Percentiles rank a stretch among this genome's conserved stretches.
phyloP scores from a whole-genome alignment of 2,113 vertebrate genomes.

The Ochotona curzoniae region DNA sequence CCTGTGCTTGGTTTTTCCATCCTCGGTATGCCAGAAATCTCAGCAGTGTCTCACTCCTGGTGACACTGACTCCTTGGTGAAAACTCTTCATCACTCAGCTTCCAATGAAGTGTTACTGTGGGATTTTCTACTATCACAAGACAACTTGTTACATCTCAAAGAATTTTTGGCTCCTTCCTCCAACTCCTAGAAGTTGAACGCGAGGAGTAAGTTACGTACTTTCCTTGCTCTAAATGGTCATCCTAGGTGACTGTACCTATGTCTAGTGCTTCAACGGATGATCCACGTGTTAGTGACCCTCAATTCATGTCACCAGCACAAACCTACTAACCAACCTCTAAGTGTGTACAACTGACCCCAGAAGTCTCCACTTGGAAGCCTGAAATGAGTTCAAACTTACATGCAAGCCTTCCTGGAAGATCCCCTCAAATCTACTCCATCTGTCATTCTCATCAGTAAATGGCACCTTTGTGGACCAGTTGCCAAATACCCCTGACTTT shows the following conservation, averaged over 20 bases:
- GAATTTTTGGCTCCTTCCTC: not conserved
- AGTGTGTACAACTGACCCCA: not conserved
- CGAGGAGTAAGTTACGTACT: not conserved
- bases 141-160: not conserved
- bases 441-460: not conserved
- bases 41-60: not conserved
- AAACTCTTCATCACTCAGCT: not conserved
- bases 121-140: not conserved
- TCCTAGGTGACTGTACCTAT: not conserved
- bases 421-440: not conserved
- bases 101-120: not conserved
- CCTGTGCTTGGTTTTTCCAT: not conserved
- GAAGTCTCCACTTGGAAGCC: not conserved
- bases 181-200: not conserved
- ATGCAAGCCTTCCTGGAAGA: not conserved
- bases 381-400: not conserved
- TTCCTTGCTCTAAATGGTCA: not conserved
- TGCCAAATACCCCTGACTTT: not conserved
- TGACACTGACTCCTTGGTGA: not conserved
- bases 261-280: not conserved
- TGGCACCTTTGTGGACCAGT: not conserved
- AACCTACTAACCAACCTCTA: not conserved
- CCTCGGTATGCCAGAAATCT: not conserved
- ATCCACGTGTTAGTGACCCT: not conserved
- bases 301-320: not conserved